These are phyloP conservation scores for Sogatella furcifera DNA, from an alignment of 1,140 invertebrate species.

Conservation along the genomic window DNA sequence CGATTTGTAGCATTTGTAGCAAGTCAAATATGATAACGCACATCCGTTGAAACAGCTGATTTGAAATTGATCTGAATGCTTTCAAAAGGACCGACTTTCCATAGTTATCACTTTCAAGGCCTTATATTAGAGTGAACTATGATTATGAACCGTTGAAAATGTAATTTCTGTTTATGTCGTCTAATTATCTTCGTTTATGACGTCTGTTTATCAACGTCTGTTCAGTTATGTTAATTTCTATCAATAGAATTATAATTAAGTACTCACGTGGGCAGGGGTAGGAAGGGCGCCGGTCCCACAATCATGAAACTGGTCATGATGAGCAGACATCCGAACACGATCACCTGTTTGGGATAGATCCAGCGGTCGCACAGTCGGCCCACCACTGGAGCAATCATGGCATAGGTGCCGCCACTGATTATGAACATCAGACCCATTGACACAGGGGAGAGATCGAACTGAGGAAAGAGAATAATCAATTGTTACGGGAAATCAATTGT, in stretches of 20 bases:
- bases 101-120: no score
- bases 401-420: slow-evolving; percentile 41
- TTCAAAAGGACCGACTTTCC: no score
- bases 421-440: slow-evolving; percentile 42
- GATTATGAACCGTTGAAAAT: no score
- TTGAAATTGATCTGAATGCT: no score
- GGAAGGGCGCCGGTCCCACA: slow-evolving; percentile 34
- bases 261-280: slow-evolving; percentile 25
- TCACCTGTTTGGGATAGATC: slow-evolving; percentile 25
- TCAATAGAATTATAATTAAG: not conserved
- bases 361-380: slow-evolving; percentile 34
- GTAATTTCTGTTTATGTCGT: no score
- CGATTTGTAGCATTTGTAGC: no score
- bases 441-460: slow-evolving; percentile 41
- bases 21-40: no score
- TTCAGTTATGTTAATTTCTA: not conserved
- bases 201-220: no score
- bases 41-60: no score
- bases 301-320: slow-evolving; percentile 33
- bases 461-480: slow-evolving; percentile 12
- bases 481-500: no score
- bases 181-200: no score
- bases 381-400: slow-evolving; percentile 38
- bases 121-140: no score
- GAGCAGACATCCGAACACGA: slow-evolving; percentile 29